These are phyloP conservation scores for Drosophila vallismaia DNA, from an alignment of 2,888 invertebrate species.

Conservation along the genomic window DNA sequence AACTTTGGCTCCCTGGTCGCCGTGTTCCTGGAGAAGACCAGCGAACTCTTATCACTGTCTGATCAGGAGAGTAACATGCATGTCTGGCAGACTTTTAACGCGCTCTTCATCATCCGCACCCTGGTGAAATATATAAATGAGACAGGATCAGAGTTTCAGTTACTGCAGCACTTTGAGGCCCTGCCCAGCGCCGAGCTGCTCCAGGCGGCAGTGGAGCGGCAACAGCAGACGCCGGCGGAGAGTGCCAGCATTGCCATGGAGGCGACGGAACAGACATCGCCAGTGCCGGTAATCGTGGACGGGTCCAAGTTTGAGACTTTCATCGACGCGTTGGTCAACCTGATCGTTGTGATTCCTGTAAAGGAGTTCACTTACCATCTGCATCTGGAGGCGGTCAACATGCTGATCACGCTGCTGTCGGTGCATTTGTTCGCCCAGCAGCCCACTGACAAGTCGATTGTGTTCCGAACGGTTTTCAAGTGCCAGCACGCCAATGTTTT, in stretches of 20 bases:
- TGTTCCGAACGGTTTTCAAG: conserved; percentile 84
- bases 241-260: conserved; percentile 74
- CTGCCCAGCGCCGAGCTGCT: conserved; percentile 82
- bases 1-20: conserved; percentile 95
- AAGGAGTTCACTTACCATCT: conserved; percentile 92
- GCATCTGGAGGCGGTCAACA: conserved; percentile 94
- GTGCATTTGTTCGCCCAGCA: conserved; percentile 93
- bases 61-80: conserved; percentile 91
- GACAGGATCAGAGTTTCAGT: conserved; percentile 93
- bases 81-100: conserved; percentile 97
- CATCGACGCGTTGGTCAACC: conserved; percentile 83
- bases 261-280: conserved; percentile 62
- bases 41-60: conserved; percentile 92
- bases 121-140: conserved; percentile 95
- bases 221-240: conserved; percentile 46
- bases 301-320: conserved; percentile 83
- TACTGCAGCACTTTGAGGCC: conserved; percentile 92
- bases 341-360: conserved; percentile 84
- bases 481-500: conserved; percentile 85
- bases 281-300: conserved; percentile 76
- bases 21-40: conserved; percentile 92
- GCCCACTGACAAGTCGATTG: conserved; percentile 88
- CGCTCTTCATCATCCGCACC: conserved; percentile 94
- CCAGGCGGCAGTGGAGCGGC: conserved; percentile 61
- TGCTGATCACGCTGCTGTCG: conserved; percentile 93